A percentile compares a stretch with the other conserved stretches of the same genome.
Conservation (phyloP, 1,140 invertebrate species). For the Homalodisca vitripennis region DNA sequence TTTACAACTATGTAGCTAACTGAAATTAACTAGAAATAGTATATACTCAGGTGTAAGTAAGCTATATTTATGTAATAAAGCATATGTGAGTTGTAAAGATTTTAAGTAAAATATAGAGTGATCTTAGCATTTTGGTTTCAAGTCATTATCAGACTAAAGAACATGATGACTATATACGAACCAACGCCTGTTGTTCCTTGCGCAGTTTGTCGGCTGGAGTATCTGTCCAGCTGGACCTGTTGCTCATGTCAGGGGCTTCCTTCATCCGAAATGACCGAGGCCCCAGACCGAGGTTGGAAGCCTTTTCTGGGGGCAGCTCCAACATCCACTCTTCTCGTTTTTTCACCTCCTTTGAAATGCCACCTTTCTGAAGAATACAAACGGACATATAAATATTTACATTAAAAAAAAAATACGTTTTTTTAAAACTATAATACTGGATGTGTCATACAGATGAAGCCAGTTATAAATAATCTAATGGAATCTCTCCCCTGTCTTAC, state of each 20-base stretch:
- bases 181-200: constrained; percentile 47
- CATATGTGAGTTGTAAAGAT: too few relatives aligned
- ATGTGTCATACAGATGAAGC: too few relatives aligned
- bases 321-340: constrained; percentile 84
- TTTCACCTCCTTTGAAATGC: constrained; percentile 19
- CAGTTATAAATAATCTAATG: too few relatives aligned
- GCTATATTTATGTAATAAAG: too few relatives aligned
- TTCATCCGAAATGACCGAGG: constrained; percentile 71
- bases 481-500: too few relatives aligned
- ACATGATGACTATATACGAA: constrained; percentile 24
- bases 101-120: too few relatives aligned
- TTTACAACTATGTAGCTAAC: too few relatives aligned
- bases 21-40: too few relatives aligned
- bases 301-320: constrained; percentile 77
- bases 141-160: neutral
- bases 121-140: too few relatives aligned
- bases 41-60: too few relatives aligned
- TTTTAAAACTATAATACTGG: too few relatives aligned
- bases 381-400: neutral
- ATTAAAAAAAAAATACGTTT: neutral
- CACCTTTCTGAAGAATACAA: constrained; percentile 22
- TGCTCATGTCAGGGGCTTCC: constrained; percentile 68
- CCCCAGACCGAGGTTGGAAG: constrained; percentile 68
- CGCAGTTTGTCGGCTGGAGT: constrained; percentile 67
- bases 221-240: constrained; percentile 80